Conservation (phyloP, 2,888 invertebrate genomes). For the Tenthredo amoena region DNA sequence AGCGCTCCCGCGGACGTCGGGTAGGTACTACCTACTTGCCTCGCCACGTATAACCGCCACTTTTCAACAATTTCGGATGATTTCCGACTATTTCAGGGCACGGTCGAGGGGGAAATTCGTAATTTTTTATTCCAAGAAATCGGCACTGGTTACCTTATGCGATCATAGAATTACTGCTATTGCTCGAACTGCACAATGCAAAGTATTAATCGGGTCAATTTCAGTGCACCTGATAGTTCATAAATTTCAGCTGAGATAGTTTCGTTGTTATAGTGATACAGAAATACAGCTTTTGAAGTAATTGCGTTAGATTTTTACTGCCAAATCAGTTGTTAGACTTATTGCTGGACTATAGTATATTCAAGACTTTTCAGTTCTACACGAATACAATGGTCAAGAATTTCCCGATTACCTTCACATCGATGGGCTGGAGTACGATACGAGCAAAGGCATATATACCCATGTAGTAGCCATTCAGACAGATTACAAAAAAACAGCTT, state of each 20-base stretch:
- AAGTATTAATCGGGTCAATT: not conserved
- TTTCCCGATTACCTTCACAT: too few relatives aligned
- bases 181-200: not conserved
- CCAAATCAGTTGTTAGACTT: too few relatives aligned
- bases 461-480: too few relatives aligned
- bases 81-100: constrained; percentile 3
- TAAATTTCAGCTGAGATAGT: not conserved
- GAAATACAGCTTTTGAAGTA: not conserved
- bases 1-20: constrained; percentile 3
- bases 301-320: not conserved
- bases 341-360: too few relatives aligned
- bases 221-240: not conserved
- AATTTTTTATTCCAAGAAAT: constrained; percentile 13
- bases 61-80: constrained; percentile 32
- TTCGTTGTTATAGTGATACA: not conserved
- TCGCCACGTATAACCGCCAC: constrained; percentile 32
- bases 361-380: too few relatives aligned
- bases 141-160: not conserved
- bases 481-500: too few relatives aligned
- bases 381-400: too few relatives aligned
- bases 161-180: not conserved
- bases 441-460: too few relatives aligned
- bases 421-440: too few relatives aligned
- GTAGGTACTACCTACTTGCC: not conserved
- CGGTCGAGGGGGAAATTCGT: constrained; percentile 9